Percentiles rank a stretch among this genome's conserved stretches.
Conservation (phyloP, 2,113 vertebrate species). For the Pluvialis apricaria region DNA sequence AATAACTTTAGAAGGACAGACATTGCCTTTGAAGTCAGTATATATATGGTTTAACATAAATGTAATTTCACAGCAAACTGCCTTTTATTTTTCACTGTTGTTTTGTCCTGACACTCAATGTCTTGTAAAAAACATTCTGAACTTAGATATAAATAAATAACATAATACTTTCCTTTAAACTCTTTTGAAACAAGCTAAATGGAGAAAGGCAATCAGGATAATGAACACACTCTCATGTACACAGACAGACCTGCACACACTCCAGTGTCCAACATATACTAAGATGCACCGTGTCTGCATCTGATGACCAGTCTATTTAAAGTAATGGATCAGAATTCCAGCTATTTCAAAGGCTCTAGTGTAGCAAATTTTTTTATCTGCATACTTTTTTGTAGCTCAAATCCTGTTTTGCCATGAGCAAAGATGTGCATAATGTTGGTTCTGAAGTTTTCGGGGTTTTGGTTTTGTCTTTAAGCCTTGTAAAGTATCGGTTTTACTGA, state of each 20-base stretch:
- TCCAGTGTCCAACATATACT: background rate
- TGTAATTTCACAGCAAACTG: slow-evolving; percentile 57
- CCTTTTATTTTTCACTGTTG: slow-evolving; percentile 52
- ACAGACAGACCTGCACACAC: background rate
- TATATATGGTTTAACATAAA: slow-evolving; percentile 42
- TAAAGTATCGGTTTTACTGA: background rate
- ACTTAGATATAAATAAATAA: slow-evolving; percentile 25
- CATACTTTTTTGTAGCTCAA: background rate
- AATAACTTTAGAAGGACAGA: slow-evolving; percentile 52
- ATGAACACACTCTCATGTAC: background rate
- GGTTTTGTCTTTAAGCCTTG: background rate
- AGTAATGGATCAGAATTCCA: background rate
- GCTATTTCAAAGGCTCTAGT: background rate
- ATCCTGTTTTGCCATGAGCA: background rate
- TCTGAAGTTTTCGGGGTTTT: background rate
- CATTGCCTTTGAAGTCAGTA: slow-evolving; percentile 33
- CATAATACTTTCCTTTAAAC: background rate
- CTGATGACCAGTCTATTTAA: background rate
- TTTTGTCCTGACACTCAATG: background rate
- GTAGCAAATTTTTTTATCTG: background rate
- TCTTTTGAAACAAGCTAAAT: background rate
- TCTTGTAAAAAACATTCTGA: slow-evolving; percentile 23
- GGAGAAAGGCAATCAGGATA: background rate
- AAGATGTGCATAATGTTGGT: background rate
- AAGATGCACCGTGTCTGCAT: background rate